Base-by-base conservation (phyloP, 1,140 invertebrate species). In the Vanessa atalanta region DNA sequence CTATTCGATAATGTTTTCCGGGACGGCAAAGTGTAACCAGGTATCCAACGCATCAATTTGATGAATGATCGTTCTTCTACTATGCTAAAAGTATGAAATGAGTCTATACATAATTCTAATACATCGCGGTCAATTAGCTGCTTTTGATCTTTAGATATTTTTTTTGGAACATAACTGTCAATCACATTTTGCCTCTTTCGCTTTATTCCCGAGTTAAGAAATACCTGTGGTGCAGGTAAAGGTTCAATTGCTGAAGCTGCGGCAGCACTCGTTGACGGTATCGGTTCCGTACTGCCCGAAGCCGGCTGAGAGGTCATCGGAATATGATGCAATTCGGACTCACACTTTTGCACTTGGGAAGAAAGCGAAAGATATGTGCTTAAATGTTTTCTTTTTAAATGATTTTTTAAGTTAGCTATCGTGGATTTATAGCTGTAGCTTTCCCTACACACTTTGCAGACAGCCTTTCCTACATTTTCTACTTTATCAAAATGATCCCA, bases 171-270 rank as follows among this genome's bases (percentile, higher is more conserved):
- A 67, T 51, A 73, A 2, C 8, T 13, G 15, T 68, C 72, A 15
- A 73, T 65, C 7, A 70, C 66, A 16, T 65, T 74, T 69, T 74
- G 72, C 14, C 53, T 7, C 23, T 75, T 75, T 51, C 31, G 65
- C 20, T 31, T 1, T 3, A 31, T 4, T 31, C 26, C 3, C 26
- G 26, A 31, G 26, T 31, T 6, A 31, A 31, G 26, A 3, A 31
- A 31, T 31, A 31, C 26, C 26, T 31, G 26, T 31, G 26, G 57
- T 16, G 3, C 47, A 13, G 47, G 20, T 47, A 16, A 1, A 16
- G 26, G 20, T 20, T 9, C 1, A 37, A 14, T 11, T n/a, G 43
- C 26, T 66, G 65, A 9, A 16, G 15, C 15, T 66, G 8, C 8
- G 8, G n/a, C n/a, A n/a, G n/a, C 15, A 61, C 16, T 47, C 37